phyloP scores from a whole-genome alignment of 2,797 vertebrate species.

The Tolypeutes matacus region DNA sequence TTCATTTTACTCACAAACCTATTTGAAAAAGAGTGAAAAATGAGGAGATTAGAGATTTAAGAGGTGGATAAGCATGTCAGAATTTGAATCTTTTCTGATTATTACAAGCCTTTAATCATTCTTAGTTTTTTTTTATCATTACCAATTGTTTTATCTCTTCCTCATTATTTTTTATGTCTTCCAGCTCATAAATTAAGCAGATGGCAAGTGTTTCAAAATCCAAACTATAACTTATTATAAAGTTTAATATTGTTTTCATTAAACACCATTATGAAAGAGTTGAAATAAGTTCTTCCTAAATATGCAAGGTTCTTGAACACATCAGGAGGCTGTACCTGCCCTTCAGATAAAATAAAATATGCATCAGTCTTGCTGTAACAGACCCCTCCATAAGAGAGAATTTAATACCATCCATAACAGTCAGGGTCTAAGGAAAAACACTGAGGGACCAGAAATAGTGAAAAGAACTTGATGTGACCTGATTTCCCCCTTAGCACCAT shows the following conservation, averaged over 20 bases:
- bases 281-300: not conserved
- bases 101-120: not conserved
- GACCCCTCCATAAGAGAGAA: not conserved
- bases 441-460: not conserved
- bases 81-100: not conserved
- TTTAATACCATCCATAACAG: not conserved
- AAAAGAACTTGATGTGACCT: not conserved
- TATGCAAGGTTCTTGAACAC: not conserved
- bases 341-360: not conserved
- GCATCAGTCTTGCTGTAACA: not conserved
- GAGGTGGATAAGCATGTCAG: fast-evolving
- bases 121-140: not conserved
- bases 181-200: constrained; percentile 7
- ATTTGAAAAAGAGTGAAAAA: not conserved
- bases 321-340: not conserved
- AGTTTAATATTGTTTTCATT: not conserved
- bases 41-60: not conserved
- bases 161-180: not conserved
- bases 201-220: constrained; percentile 9
- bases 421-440: not conserved
- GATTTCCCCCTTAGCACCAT: not conserved
- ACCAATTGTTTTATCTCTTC: not conserved
- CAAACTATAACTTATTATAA: not conserved
- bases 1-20: not conserved
- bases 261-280: not conserved